These are phyloP conservation scores for Sclerodermus sp. DNA, from an alignment of 2,888 invertebrate genomes.

Conservation along the genomic window DNA sequence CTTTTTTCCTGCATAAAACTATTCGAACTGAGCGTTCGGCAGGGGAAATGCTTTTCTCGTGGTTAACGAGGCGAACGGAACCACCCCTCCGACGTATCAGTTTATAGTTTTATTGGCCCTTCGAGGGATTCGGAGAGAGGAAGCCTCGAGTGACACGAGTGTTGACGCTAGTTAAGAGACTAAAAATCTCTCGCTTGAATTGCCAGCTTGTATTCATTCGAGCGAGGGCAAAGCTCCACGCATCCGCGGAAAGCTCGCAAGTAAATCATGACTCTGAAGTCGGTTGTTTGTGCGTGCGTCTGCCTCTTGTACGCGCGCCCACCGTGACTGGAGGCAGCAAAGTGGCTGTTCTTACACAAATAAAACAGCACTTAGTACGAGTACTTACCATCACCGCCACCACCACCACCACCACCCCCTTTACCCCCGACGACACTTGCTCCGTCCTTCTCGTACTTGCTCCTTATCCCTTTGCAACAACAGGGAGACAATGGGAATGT, in stretches of 20 bases:
- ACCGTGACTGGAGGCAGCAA: slow-evolving; percentile 35
- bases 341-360: slow-evolving; percentile 56
- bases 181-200: too few relatives aligned
- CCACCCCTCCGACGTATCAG: too few relatives aligned
- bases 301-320: slow-evolving; percentile 18
- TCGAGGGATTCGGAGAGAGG: too few relatives aligned
- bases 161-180: too few relatives aligned
- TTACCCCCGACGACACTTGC: slow-evolving; percentile 2
- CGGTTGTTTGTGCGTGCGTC: slow-evolving; percentile 20
- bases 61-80: too few relatives aligned
- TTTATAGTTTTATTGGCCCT: too few relatives aligned
- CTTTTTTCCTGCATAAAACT: too few relatives aligned
- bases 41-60: too few relatives aligned
- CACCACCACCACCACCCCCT: slow-evolving; percentile 1
- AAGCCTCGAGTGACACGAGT: too few relatives aligned
- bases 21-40: too few relatives aligned
- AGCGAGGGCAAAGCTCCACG: slow-evolving; percentile 6
- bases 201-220: not conserved
- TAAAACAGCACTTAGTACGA: slow-evolving; percentile 55
- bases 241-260: slow-evolving; percentile 22
- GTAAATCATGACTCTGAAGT: slow-evolving; percentile 23
- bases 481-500: slow-evolving; percentile 56
- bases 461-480: slow-evolving; percentile 40
- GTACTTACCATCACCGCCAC: slow-evolving; percentile 39
- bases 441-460: slow-evolving; percentile 21